Evolutionary conservation across 2,797 vertebrate genomes (phyloP), one percentile per base, ranked within the genome.

Genomic region (Harpagifer antarcticus): DNA sequence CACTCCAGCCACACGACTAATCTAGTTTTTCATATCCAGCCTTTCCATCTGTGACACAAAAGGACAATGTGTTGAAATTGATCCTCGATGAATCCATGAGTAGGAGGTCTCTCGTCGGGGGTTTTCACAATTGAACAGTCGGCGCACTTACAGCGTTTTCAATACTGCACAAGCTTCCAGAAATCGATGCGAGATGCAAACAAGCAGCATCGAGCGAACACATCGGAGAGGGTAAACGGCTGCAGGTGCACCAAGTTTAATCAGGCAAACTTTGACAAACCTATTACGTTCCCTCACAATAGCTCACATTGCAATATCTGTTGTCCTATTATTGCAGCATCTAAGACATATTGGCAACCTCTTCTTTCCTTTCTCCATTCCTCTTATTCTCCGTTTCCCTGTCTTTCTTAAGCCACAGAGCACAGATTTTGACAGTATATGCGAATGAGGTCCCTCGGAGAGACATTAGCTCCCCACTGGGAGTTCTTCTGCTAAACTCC

Each of bases 151-250:
- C 61, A 60, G 68, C 50, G 6, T 69, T 81, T 75, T 68, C 74
- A 61, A 66, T 20, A 59, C 64, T 31, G 52, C 33, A 37, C 33
- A 37, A 37, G 67, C 73, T 87, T 61, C 40, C 57, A n/a, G 65
- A 60, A 85, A 89, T 91, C 89, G 20, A 89, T 91, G 72, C 1
- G 33, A 83, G 82, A 89, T 56, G 61, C 74, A 87, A 91, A 91
- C 57, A 16, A 71, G 81, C 85, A 79, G 79, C 80, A 87, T 86
- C 52, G 81, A 88, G 76, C 75, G 75, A 76, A 75, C 14, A 72
- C 68, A 73, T 56, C 60, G 53, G 64, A 69, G 69, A 70, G 72
- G 69, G 73, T 72, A 82, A 88, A 83, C 50, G 43, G 77, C 62
- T 87, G 77, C 68, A 54, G 17, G 64, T 68, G 77, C 58, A 74